Base-by-base conservation (phyloP, 2,888 invertebrate species). In the Cheilosia soror region DNA sequence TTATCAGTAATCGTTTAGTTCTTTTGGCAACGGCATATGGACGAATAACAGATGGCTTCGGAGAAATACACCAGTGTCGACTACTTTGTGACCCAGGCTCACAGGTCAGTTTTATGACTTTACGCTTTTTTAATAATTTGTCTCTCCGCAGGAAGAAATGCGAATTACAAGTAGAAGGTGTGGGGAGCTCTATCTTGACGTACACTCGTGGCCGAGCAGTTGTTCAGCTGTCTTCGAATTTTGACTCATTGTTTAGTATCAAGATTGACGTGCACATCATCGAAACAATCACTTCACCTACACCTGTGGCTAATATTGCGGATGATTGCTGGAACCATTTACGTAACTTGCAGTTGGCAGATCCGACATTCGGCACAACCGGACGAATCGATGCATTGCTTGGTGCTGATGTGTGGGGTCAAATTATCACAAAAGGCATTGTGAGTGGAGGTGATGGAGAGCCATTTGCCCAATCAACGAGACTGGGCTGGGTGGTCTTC, bases 241-340 rank as follows among this genome's bases (percentile, higher is more conserved):
- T 29, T 0, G 47, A 66, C 20, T 2, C 47, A 13, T 20, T 9
- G 9, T 58, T 71, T 58, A 66, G 44, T 15, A 58, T 55, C 9
- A 25, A 49, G 11, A 15, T 73, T 37, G 53, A 73, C 4, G 42
- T 62, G 13, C 42, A 73, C 9, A 29, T 62, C 13, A 44, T 73
- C 15, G 63, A 53, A 31, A 33, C 44, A 6, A 25, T 37, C 31
- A 60, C 31, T 4, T 65, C 73, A 87, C 47, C 62, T 60, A 27
- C 87, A 85, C 75, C 88, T 87, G 65, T 65, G 62, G 25, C 88
- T 86, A 58, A 71, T 77, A 55, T 88, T 80, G 87, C 81, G 73
- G 4, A 75, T 62, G 44, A 72, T 82, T 51, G 79, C 77, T 27
- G 80, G 87, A n/a, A 55, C 7, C 88, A 87, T 27, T 40, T 88